Base-by-base conservation (phyloP, 2,797 vertebrate genomes). In the Mormyrus hasselquistii region DNA sequence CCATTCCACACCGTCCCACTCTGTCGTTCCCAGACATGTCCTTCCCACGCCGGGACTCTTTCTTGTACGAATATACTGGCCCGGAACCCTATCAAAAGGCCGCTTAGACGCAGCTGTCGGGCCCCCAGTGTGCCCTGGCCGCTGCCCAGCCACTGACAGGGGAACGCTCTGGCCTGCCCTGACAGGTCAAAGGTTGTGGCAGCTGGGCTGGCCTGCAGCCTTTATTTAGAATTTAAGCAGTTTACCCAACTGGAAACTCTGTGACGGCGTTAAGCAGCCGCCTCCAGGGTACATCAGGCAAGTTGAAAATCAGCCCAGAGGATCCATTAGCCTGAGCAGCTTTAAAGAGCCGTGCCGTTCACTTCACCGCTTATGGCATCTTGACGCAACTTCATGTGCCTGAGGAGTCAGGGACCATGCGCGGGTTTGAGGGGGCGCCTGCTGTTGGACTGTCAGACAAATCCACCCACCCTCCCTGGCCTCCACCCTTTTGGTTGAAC, bases 351-450 rank as follows among this genome's bases (percentile, higher is more conserved):
- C 0, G 2, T 2, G 38, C 6, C 38, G 5, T 19, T 41, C 65
- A 69, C 65, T 34, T 41, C 34, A 76, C 14, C 16, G 4, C 29
- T 41, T 41, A 76, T 10, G 12, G 38, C 19, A 7, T 16, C 34
- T 41, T 14, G 4, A 69, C 12, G 8, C 14, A 9, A 76, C 41
- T 76, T 76, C 69, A 19, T 41, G 69, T 3, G 69, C 9, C 38
- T 38, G 69, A 25, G 25, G 10, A 73, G 9, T 76, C 69, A 16
- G 34, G 73, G 73, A 19, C 4, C 73, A 44, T 22, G 50, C 19
- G 82, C 0, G 25, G 82, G 50, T 29, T 38, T 9, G 34, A 12
- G 12, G 0, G 85, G 92, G 94, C 93, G 91, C 93, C n/a, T 38
- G 22, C 55, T 47, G 6, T 52, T 84, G 88, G n/a, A 57, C n/a